These are phyloP conservation scores for Exaiptasia diaphana DNA, from an alignment of 64 coral and sea anemone genomes.

Conservation along the genomic window DNA sequence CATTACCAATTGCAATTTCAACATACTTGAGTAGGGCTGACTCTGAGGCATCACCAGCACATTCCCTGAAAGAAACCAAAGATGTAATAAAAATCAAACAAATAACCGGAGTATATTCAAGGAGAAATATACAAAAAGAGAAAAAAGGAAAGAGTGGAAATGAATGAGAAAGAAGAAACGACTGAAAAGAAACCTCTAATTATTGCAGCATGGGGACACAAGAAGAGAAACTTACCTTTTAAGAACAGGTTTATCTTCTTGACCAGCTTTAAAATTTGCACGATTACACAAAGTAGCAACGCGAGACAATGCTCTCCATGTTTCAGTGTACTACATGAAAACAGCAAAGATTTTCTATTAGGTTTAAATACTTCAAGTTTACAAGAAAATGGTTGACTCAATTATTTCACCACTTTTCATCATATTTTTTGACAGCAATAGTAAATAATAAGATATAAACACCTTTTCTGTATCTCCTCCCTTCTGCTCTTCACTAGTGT, in stretches of 20 bases:
- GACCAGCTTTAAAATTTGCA: slow-evolving; percentile 93
- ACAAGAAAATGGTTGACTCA: background rate
- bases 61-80: slow-evolving; percentile 49
- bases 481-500: slow-evolving; percentile 76
- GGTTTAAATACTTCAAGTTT: background rate
- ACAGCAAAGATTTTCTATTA: background rate
- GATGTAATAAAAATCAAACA: no score
- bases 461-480: slow-evolving; percentile 47
- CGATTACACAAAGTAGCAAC: slow-evolving; percentile 88
- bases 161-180: no score
- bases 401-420: background rate
- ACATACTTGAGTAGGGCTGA: slow-evolving; percentile 92
- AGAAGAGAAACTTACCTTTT: slow-evolving; percentile 96
- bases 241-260: slow-evolving; percentile 77
- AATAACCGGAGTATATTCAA: background rate
- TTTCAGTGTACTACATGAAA: slow-evolving; percentile 31
- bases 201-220: no score
- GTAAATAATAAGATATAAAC: background rate
- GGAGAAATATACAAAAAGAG: background rate
- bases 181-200: no score
- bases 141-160: no score
- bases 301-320: slow-evolving; percentile 77
- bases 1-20: slow-evolving; percentile 76
- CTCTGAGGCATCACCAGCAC: slow-evolving; percentile 96
- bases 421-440: background rate